phyloP scores from a whole-genome alignment of 2,888 invertebrate species.

The Leptopterna dolabrata region DNA sequence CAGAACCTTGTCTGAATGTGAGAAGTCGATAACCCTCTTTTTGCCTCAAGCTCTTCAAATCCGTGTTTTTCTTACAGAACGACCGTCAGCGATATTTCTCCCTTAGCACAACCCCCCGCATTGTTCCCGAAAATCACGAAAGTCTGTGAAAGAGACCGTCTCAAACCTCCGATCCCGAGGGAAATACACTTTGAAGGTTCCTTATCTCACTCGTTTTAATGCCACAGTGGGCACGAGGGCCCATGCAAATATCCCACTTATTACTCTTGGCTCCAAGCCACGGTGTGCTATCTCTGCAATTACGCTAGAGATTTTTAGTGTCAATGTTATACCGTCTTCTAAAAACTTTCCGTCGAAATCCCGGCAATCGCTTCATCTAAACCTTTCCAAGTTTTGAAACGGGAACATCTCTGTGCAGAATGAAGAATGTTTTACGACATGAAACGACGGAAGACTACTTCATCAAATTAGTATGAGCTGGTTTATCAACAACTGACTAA shows the following conservation, averaged over 20 bases:
- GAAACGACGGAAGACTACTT: neutral
- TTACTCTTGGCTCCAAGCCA: slow-evolving; percentile 16
- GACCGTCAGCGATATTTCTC: neutral
- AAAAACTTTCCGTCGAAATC: neutral
- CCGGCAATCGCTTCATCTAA: neutral
- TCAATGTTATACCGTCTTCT: neutral
- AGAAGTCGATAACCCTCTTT: neutral
- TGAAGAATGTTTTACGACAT: neutral
- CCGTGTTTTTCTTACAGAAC: neutral
- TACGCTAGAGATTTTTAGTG: slow-evolving; percentile 20
- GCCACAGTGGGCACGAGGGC: slow-evolving; percentile 9
- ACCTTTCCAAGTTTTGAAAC: neutral
- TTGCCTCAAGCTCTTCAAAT: neutral
- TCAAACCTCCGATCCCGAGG: neutral
- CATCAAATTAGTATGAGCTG: too few relatives aligned
- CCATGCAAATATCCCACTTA: slow-evolving; percentile 26
- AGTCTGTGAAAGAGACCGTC: neutral
- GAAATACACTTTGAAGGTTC: neutral
- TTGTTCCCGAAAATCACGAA: neutral
- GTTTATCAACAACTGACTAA: too few relatives aligned
- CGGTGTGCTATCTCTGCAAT: slow-evolving; percentile 11
- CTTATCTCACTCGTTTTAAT: slow-evolving; percentile 1
- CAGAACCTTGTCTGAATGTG: neutral
- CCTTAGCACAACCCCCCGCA: neutral
- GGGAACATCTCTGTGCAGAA: neutral